Evolutionary conservation across 2,113 vertebrate species (phyloP).

Genomic region (Mobula birostris): DNA sequence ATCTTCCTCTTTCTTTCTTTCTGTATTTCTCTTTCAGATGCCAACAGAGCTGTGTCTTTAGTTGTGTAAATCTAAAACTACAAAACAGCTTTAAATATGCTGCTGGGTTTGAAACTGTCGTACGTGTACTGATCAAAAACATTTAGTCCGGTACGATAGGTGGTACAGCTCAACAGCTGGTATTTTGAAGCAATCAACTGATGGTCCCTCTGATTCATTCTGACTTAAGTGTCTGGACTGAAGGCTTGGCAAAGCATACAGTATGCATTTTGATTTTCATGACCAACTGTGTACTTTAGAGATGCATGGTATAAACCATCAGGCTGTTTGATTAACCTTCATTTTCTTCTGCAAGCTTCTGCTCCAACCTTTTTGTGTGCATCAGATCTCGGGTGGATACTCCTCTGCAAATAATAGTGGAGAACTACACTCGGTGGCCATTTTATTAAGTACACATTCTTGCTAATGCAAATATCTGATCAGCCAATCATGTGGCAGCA

Average conservation of each 20-base stretch:
- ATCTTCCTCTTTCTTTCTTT: neutral
- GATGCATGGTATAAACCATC: neutral
- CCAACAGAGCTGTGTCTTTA: neutral
- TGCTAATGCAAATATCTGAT: no score
- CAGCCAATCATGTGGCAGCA: no score
- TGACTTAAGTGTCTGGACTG: neutral
- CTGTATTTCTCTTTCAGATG: neutral
- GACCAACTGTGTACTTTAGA: neutral
- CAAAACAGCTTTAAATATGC: neutral
- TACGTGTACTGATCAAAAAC: constrained; percentile 1
- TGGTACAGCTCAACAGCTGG: neutral
- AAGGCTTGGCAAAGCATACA: neutral
- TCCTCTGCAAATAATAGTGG: neutral
- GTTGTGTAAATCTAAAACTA: neutral
- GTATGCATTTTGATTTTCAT: neutral
- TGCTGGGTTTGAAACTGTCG: neutral
- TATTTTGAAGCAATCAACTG: neutral
- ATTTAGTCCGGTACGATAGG: neutral
- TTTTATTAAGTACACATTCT: no score
- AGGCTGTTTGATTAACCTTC: neutral
- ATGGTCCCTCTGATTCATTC: neutral
- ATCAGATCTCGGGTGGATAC: neutral
- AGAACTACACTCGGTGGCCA: no score
- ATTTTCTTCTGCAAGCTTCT: neutral
- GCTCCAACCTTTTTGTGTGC: neutral